A percentile compares a stretch with the other conserved stretches of the same genome.
Evolutionary conservation across 2,797 vertebrate species (phyloP).

Genomic region (Clarias laeviceps): DNA sequence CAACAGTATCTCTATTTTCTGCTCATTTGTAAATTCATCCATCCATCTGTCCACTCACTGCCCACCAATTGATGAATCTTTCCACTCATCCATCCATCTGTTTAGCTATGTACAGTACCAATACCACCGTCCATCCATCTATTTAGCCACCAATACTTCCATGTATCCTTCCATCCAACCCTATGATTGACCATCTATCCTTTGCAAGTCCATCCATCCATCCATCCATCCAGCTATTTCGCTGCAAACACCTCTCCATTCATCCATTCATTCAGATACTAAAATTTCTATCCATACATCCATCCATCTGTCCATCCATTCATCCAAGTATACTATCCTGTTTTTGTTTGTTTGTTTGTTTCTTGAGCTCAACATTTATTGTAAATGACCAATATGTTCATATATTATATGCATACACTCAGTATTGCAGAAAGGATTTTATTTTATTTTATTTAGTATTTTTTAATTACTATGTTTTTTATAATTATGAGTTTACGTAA

Average conservation of each 20-base stretch:
- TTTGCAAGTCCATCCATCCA: not conserved
- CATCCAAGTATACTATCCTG: not conserved
- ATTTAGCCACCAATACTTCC: not conserved
- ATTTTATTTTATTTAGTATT: not conserved
- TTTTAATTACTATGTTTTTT: not conserved
- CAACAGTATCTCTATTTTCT: no score
- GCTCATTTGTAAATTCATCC: no score
- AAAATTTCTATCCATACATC: not conserved
- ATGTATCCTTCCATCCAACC: not conserved
- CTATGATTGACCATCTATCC: not conserved
- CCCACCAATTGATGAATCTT: not conserved
- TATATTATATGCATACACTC: not conserved
- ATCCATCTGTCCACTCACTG: not conserved
- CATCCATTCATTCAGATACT: no score
- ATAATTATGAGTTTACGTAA: not conserved
- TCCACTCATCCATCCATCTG: not conserved
- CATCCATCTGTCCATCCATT: no score
- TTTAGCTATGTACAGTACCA: not conserved
- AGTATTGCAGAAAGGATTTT: no score
- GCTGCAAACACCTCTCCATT: not conserved
- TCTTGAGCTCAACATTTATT: not conserved
- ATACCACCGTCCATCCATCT: not conserved
- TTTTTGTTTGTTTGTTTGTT: not conserved
- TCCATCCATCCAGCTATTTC: no score
- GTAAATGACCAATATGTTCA: not conserved